Base-by-base conservation (phyloP, 2,888 invertebrate species). In the Dryomyza anilis region DNA sequence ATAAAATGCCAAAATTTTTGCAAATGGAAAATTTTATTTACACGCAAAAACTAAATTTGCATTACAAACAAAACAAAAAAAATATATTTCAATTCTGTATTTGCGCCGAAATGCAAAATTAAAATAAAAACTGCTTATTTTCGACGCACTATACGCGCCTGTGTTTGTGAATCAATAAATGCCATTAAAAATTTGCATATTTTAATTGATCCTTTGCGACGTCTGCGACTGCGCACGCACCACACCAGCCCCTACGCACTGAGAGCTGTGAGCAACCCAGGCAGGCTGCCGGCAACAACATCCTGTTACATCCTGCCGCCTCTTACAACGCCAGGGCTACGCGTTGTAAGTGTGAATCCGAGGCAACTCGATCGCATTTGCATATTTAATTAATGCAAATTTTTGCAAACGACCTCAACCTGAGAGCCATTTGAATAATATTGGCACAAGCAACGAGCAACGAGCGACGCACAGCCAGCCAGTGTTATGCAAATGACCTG, bases 401-500 rank as follows among this genome's bases (percentile, higher is more conserved):
- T 48, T 60, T 61, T 43, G 61, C 61, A 43, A 61, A 61, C 53
- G 53, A 30, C 29, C 39, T 52, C 21, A 61, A 61, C 61, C 43
- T 52, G 53, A 52, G 52, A 33, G 21, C 7, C 8, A 75, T 78
- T 77, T 71, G 69, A 76, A 79, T 78, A 76, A 75, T 72, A 74
- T 80, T 77, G 67, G 79, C 79, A 78, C 69, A 68, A 68, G 65
- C 70, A 43, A 59, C 33, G 8, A 12, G 16, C 21, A 52, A 62
- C 60, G 60, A 63, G 66, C 57, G 60, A 58, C 30, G 43, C 56
- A 39, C 43, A 50, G 50, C 30, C 50, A 52, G 63, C 61, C 70
- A 73, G 75, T 80, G 79, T 80, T 79, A 79, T 79, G 79, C 81
- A 74, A 79, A 79, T 80, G 72, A 80, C 80, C 80, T 79, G 79